Base-by-base conservation (phyloP, 2,797 vertebrate species). In the Ctenochaetus hawaiiensis region DNA sequence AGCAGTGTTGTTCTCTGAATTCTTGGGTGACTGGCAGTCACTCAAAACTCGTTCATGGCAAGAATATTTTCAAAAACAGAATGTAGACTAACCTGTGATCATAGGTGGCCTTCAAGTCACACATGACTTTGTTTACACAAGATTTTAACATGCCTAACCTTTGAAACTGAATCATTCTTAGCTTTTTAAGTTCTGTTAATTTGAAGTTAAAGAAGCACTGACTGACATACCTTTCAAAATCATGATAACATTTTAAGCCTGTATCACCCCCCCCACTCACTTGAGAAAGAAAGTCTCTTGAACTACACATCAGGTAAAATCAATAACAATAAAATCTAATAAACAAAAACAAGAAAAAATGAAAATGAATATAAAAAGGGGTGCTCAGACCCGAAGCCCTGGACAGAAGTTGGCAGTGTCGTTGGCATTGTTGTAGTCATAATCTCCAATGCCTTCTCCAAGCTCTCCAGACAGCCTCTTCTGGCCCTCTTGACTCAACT, bases 351-450 rank as follows among this genome's bases (percentile, higher is more conserved):
- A 39, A 39, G 37, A 39, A 39, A 39, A 39, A 39, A 17, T n/a
- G 0, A 34, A 45, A 69, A 34, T 20, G 41, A 6, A 71, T 13
- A 44, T 4, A 6, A 59, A 22, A 58, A 7, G 9, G 5, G 4
- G 1, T 14, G 65, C 30, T 60, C 83, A 82, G 54, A 98, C 98
- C 96, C 96, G 91, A n/a, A 95, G 77, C 0, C 94, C 96, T 1
- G 98, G 98, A 81, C 98, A 99, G 93, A 97, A 99, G 92, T 98
- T 96, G 78, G 95, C 93, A 1, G 95, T 97, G 78, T 99, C 98
- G 0, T 96, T 97, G 78, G 96, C 95, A 54, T 99, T 99, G 91
- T 97, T 92, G 87, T 99, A 99, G 87, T 99, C 91, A 0, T 99
- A 99, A 41, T 97, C 96, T 41, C 90, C 95, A 0, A 98, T 95